Evolutionary conservation across 1,140 invertebrate species (phyloP).

Genomic region (Dysdera silvatica): DNA sequence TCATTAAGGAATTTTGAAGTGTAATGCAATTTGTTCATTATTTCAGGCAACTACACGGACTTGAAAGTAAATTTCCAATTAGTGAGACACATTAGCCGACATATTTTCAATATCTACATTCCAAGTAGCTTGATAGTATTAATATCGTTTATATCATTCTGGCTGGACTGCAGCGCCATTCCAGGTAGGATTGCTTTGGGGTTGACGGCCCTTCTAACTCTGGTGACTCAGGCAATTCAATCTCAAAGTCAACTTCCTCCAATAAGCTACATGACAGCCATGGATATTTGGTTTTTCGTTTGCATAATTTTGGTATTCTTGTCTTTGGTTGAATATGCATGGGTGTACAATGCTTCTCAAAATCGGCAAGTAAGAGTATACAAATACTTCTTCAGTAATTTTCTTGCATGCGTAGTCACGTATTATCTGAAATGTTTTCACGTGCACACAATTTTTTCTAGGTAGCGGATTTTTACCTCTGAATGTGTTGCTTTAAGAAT

Average conservation of each 20-base stretch:
- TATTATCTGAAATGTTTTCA: too few species aligned
- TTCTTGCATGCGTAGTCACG: too few species aligned
- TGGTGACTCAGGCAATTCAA: constrained; percentile 19
- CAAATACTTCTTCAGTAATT: too few species aligned
- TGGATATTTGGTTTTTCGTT: constrained; percentile 49
- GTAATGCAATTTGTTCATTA: neutral
- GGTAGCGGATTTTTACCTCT: too few species aligned
- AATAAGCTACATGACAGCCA: constrained; percentile 50
- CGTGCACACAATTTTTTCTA: too few species aligned
- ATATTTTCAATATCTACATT: constrained; percentile 33
- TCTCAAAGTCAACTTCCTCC: constrained; percentile 25
- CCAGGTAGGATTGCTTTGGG: constrained; percentile 42
- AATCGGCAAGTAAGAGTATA: too few species aligned
- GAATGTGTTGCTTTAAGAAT: too few species aligned
- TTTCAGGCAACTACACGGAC: constrained; percentile 5
- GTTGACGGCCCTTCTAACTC: constrained; percentile 19
- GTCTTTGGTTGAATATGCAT: constrained; percentile 45
- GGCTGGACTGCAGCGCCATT: constrained; percentile 44
- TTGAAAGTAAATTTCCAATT: constrained; percentile 30
- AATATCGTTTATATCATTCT: constrained; percentile 41
- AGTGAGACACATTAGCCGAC: constrained; percentile 27
- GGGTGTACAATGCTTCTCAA: constrained; percentile 41
- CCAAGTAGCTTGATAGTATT: constrained; percentile 32
- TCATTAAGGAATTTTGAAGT: neutral
- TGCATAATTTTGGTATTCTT: constrained; percentile 47